A percentile compares a stretch with the other conserved stretches of the same genome.
These are phyloP conservation scores for Panagrolaimus sp. DNA, from an alignment of 1,140 invertebrate genomes.

Conservation along the genomic window DNA sequence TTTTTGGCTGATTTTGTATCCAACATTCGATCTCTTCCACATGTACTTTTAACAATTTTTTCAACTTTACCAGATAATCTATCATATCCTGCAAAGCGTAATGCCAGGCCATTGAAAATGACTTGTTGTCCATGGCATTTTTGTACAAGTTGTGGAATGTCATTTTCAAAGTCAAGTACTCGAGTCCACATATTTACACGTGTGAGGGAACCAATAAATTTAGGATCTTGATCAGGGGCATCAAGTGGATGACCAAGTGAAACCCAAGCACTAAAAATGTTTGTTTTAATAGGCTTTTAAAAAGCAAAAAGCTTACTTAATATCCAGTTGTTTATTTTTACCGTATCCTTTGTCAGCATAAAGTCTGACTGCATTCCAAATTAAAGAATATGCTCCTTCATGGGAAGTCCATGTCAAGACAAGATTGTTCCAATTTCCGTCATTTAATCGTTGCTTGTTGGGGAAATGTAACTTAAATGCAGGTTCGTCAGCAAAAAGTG, in stretches of 20 bases:
- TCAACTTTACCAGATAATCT: slow-evolving; percentile 62
- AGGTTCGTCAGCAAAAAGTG: slow-evolving; percentile 76
- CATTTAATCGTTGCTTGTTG: slow-evolving; percentile 77
- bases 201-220: slow-evolving; percentile 85
- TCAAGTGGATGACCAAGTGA: slow-evolving; percentile 71
- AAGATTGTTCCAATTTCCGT: slow-evolving; percentile 92
- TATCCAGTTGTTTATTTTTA: slow-evolving; percentile 69
- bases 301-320: slow-evolving; percentile 69
- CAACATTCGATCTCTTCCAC: slow-evolving; percentile 68
- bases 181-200: slow-evolving; percentile 89
- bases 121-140: slow-evolving; percentile 71
- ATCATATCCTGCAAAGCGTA: slow-evolving; percentile 89
- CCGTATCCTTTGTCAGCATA: slow-evolving; percentile 61
- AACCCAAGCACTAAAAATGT: slow-evolving; percentile 74
- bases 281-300: slow-evolving; percentile 14
- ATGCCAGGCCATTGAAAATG: slow-evolving; percentile 74
- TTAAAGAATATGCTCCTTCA: slow-evolving; percentile 65
- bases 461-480: slow-evolving; percentile 79
- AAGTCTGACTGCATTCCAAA: slow-evolving; percentile 56
- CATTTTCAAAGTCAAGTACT: slow-evolving; percentile 79
- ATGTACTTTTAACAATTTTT: slow-evolving; percentile 51
- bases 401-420: slow-evolving; percentile 83
- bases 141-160: slow-evolving; percentile 71
- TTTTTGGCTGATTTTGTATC: slow-evolving; percentile 79
- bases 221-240: slow-evolving; percentile 26